Conservation (phyloP, 2,113 vertebrate species). For the Rattus rattus region DNA sequence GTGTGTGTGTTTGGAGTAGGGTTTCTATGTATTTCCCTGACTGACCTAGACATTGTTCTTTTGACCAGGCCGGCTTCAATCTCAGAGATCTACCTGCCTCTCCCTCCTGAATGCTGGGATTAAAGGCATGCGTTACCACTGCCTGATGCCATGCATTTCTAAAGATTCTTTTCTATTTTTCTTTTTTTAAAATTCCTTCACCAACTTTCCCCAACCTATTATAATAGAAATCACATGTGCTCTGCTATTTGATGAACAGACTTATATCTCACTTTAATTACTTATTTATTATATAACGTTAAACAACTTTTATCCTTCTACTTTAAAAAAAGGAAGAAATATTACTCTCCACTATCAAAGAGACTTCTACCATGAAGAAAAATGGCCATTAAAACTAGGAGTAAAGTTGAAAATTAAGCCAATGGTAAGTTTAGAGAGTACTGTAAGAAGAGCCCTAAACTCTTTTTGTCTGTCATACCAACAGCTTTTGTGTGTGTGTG, state of each 20-base stretch:
- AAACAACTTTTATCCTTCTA: background rate
- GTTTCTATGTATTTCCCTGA: background rate
- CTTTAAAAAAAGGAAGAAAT: background rate
- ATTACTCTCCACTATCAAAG: background rate
- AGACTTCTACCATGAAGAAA: background rate
- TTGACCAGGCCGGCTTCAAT: background rate
- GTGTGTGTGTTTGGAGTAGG: background rate
- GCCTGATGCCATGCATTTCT: background rate
- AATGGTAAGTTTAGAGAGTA: background rate
- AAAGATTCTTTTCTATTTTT: background rate
- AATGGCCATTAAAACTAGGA: background rate
- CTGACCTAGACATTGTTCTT: background rate
- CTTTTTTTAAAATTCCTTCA: background rate
- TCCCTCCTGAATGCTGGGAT: background rate
- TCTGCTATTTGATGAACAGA: background rate
- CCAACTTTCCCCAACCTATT: background rate
- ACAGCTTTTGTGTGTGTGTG: no score
- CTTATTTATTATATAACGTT: background rate
- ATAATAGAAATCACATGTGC: background rate
- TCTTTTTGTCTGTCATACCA: background rate
- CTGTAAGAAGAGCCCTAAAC: background rate
- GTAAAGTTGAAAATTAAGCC: background rate
- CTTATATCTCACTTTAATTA: background rate
- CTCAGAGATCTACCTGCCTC: background rate
- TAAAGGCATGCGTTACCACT: background rate